Evolutionary conservation across 2,113 vertebrate genomes (phyloP), one percentile per base, ranked within the genome.

Genomic region (Ammospiza nelsoni): DNA sequence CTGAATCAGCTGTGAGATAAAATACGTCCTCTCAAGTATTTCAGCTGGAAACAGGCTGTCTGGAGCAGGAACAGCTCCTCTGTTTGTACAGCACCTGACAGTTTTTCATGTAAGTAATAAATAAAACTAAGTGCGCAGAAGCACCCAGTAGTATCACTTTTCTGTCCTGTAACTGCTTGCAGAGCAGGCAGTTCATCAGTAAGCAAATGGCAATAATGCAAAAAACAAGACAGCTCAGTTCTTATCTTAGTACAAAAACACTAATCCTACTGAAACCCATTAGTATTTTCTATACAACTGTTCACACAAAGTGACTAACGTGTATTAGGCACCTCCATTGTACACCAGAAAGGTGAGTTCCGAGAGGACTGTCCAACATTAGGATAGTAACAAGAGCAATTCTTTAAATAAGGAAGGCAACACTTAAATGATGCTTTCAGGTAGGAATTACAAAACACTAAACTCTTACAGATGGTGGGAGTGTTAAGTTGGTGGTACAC

Each of bases 171-270:
- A 41, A 54, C 0, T 59, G 22, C 52, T 59, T 78, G 39, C 55
- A 66, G 37, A 69, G 8, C 44, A 48, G 15, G 16, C 11, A 61
- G 3, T 31, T 81, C n/a, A 41, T n/a, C 10, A 51, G 9, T 23
- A 55, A 82, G 11, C 27, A 75, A 73, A 69, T 1, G 4, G 25
- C 15, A 84, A 33, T 8, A 39, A 73, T 21, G 18, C 31, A 62
- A 84, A 51, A 79, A 65, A 35, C 1, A 31, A 31, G 52, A 5
- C 6, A 61, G 49, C 5, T 31, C 24, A 27, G 51, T 31, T 77
- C 9, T 87, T 61, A 21, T 39, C 39, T 39, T 39, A 39, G 27
- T 17, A 58, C 48, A 10, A 0, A 0, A 25, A n/a, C 4, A 11
- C 10, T 35, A 52, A 33, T 63, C 19, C 15, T 15, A 16, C 52